Evolutionary conservation across 2,797 vertebrate species (phyloP), one percentile per base, ranked within the genome.

Genomic region (Spondyliosoma cantharus): DNA sequence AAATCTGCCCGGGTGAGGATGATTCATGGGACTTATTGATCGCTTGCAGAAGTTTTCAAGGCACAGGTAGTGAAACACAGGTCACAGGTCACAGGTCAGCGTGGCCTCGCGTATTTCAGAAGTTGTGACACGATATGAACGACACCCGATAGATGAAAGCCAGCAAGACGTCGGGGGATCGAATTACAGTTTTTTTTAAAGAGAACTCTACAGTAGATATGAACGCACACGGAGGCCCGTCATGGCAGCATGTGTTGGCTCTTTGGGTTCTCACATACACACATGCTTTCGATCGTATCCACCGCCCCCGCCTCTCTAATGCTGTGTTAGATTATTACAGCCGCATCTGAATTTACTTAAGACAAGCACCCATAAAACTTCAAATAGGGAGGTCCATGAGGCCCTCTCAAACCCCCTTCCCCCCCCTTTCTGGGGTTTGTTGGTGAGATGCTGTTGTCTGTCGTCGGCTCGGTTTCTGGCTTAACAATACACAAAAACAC

Each of bases 271-370:
- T 89, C 87, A 88, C 89, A 90, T 78, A 68, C 88, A 91, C 92
- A 92, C 79, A 75, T 89, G 91, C 79, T 93, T 93, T 87, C 80
- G 50, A 93, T 93, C 74, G 57, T 66, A 78, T 25, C 67, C 78
- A 63, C 73, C 48, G 11, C 57, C 82, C 73, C 75, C 24, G 20
- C 80, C 72, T 71, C 75, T 54, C 67, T 80, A 82, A 89, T 74
- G 86, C 91, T 86, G 92, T 85, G 81, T 93, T 91, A 90, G 86
- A 93, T 95, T 94, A 95, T 93, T 88, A 87, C 76, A 84, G 86
- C 84, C 79, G 80, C 93, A 95, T 94, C 93, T 95, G 94, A 95
- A 93, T 95, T 94, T 94, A 93, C 93, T 95, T 94, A 94, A 92
- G 90, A 93, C 91, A 89, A 91, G 91, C 89, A 86, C 89, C 91